A percentile compares a stretch with the other conserved stretches of the same genome.
Evolutionary conservation across 1,140 invertebrate genomes (phyloP).

Genomic region (Pseudachorutes palmiensis): DNA sequence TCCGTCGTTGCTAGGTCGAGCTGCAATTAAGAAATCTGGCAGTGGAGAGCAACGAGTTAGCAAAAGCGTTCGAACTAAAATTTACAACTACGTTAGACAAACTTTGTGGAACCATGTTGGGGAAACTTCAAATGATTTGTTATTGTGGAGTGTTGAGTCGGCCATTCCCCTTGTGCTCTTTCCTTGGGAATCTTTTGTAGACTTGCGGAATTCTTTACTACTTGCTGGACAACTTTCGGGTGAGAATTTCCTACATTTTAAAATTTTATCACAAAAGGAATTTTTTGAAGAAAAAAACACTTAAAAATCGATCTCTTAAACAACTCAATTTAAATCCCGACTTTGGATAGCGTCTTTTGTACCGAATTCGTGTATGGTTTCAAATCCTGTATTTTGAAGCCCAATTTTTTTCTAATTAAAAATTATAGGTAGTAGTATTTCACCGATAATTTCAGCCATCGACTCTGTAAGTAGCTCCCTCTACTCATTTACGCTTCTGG

Average conservation of each 20-base stretch:
- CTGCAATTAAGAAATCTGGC: slow-evolving; percentile 29
- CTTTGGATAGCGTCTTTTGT: too few relatives aligned
- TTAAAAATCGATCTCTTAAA: too few relatives aligned
- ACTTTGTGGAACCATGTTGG: slow-evolving; percentile 29
- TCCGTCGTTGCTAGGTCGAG: slow-evolving; percentile 26
- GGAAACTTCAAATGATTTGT: slow-evolving; percentile 27
- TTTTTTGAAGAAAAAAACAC: too few relatives aligned
- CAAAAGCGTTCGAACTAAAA: slow-evolving; percentile 26
- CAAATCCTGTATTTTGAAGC: too few relatives aligned
- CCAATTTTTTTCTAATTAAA: too few relatives aligned
- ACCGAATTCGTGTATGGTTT: too few relatives aligned
- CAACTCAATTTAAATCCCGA: too few relatives aligned
- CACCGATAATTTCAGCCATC: slow-evolving; percentile 24
- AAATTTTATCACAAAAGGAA: too few relatives aligned
- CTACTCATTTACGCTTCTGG: slow-evolving; percentile 26
- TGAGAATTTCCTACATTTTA: too few relatives aligned
- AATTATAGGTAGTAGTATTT: slow-evolving; percentile 14
- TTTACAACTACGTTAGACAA: slow-evolving; percentile 30
- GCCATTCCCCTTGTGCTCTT: slow-evolving; percentile 21
- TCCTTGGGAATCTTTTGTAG: slow-evolving; percentile 18
- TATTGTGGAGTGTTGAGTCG: slow-evolving; percentile 25
- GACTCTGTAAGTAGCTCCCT: slow-evolving; percentile 24
- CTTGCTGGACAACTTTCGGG: slow-evolving; percentile 8
- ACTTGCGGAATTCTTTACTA: slow-evolving; percentile 17
- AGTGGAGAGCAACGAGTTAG: slow-evolving; percentile 23